These are phyloP conservation scores for Mesitornis unicolor DNA, from an alignment of 2,113 vertebrate genomes.

Conservation along the genomic window DNA sequence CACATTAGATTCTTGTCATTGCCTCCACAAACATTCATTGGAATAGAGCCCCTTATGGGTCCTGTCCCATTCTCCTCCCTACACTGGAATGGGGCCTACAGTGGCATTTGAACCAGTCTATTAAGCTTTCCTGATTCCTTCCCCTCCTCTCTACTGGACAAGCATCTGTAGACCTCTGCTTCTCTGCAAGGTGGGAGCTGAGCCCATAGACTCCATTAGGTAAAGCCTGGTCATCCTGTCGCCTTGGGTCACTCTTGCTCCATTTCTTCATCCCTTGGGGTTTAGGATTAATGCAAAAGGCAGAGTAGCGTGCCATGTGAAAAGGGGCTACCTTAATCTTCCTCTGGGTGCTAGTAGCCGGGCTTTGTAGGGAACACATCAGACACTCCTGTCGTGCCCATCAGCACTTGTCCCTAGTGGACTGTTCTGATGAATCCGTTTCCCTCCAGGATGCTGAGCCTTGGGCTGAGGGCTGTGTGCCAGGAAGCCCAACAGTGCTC, in stretches of 20 bases:
- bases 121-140: constrained; percentile 23
- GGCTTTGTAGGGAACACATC: background rate
- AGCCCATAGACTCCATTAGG: background rate
- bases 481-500: background rate
- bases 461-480: background rate
- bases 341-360: background rate
- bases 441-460: background rate
- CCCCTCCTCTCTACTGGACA: background rate
- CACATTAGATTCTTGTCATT: constrained; percentile 63
- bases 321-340: background rate
- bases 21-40: constrained; percentile 29
- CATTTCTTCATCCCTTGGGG: background rate
- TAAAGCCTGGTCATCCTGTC: background rate
- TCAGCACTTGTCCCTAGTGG: background rate
- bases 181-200: constrained; percentile 2
- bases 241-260: background rate
- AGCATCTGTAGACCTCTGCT: background rate
- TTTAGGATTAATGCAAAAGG: background rate
- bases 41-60: constrained; percentile 17
- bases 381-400: background rate
- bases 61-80: constrained; percentile 4
- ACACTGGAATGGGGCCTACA: background rate
- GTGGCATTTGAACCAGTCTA: constrained; percentile 14
- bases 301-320: background rate
- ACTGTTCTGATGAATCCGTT: background rate